Base-by-base conservation (phyloP, 2,888 invertebrate genomes). In the Isoperla grammatica region DNA sequence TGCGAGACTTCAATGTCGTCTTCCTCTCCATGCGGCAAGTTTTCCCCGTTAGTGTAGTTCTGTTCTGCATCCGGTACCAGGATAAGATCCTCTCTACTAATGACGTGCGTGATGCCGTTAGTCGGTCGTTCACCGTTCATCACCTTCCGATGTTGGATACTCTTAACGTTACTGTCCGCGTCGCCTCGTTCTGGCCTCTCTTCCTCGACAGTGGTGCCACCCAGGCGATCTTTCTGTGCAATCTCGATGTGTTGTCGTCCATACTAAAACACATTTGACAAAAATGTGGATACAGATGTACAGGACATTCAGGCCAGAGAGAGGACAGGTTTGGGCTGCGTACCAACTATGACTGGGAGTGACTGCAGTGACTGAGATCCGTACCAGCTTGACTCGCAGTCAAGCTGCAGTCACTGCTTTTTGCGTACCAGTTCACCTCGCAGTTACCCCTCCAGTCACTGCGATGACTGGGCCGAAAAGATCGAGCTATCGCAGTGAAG, bases 181-280 rank as follows among this genome's bases (percentile, higher is more conserved):
- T 73, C 74, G 46, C 75, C 78, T n/a, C 73, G 74, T 29, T 82
- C 81, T 17, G 78, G 79, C 59, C 80, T 78, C 37, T 78, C 77
- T 40, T 79, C 78, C 67, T 64, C 62, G 8, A 53, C 55, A 29
- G 59, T 78, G 76, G 65, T 73, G 76, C 61, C 81, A 72, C 53
- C 79, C 79, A 59, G 78, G 69, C 68, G 79, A 79, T 75, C 79
- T 81, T 11, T 62, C 53, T 64, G 62, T 13, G 82, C 82, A 13
- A 81, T 82, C 72, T 89, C 89, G 68, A 88, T 88, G 73, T 90
- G 89, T 70, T 86, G 86, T 62, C 90, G 79, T 56, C 92, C 92
- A 78, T 89, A 90, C 90, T 91, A 78, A 4, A 80, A 67, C 50
- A 15, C 5, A 40, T 40, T 40, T 40, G 4, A 62, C 40, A 61